Evolutionary conservation across 2,888 invertebrate species (phyloP), one percentile per base, ranked within the genome.

Genomic region (Hymenopus coronatus): DNA sequence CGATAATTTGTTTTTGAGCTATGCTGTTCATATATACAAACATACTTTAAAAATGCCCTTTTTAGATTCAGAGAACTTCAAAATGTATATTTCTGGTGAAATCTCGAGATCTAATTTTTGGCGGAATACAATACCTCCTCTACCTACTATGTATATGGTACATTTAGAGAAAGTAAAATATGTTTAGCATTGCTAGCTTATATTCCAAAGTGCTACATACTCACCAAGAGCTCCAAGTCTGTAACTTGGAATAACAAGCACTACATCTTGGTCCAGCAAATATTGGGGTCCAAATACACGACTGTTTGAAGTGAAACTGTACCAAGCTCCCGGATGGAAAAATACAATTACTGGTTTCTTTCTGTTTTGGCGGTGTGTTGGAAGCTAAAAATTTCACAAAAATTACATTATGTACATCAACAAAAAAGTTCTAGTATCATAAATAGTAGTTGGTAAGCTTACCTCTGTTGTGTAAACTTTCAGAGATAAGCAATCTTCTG

Each of bases 251-350:
- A 88, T 86, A 8, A 96, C 96, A 83, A 96, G 92, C 0, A 96
- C 95, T 40, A 96, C 92, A 89, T 96, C 95, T 84, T 95, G 93
- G 92, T 96, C 96, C 91, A 96, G 93, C 8, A 96, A 93, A 91
- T 96, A 95, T 90, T 95, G 94, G 0, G 96, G 96, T 0, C 95
- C 95, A 1, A 93, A 93, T 88, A 92, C 91, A 20, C 90, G 93
- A 90, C 96, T 96, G 91, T 95, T 95, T 0, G 95, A 96, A 0
- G 96, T 95, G 40, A 93, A 93, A 0, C 94, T 93, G 92, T 96
- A 95, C 92, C 95, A 96, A 25, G 94, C 96, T 0, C 96, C 96
- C 0, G 95, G 94, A 92, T 96, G 96, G 90, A 97, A 94, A 92
- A 94, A 96, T 0, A 96, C 94, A 9, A 97, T 93, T 2, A 97